Base-by-base conservation (phyloP, 2,113 vertebrate species). In the Psephotus haematonotus region DNA sequence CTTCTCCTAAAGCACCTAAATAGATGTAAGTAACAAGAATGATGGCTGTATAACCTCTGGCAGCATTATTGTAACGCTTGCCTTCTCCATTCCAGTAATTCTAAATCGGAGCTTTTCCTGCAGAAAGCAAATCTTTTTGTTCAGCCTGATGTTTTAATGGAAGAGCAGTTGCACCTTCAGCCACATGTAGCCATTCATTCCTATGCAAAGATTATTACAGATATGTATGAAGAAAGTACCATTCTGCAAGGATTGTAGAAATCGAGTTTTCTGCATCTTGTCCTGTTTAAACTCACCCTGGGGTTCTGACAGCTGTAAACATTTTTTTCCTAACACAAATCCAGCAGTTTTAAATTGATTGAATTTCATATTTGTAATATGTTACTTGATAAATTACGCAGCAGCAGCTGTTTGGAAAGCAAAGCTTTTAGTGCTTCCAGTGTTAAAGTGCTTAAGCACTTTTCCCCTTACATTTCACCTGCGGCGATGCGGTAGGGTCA, bases 391-490 rank as follows among this genome's bases (percentile, higher is more conserved):
- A 49, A 67, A 49, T 88, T 76, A 16, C 63, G 74, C 2, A 5
- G 37, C 74, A 82, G 67, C 70, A 90, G 37, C 49, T 76, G 7
- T 67, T 95, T 80, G 74, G 93, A 91, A 90, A 95, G 59, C 37
- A 75, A 83, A 92, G 35, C 44, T 74, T 47, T 53, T 29, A 43
- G 37, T 53, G 14, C 33, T 71, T 91, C 41, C 49, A 25, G 22
- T 7, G 9, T 39, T 39, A 39, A 39, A 39, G 39, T 37, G 76
- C 7, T 72, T 76, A 25, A 64, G 68, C 43, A 31, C 8, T 11
- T 72, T 82, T 39, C 17, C 22, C 37, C 13, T 68, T 37, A 29
- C 16, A 22, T 57, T 15, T n/a, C 20, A 4, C 22, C 24, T 24
- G 28, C 65, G 13, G 9, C 65, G 31, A 11, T 76, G 53, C 37